Percentiles rank a stretch among this genome's conserved stretches.
Conservation (phyloP, 37 sponge, comb jelly and placozoan species). For the Lycopodina hypogea region DNA sequence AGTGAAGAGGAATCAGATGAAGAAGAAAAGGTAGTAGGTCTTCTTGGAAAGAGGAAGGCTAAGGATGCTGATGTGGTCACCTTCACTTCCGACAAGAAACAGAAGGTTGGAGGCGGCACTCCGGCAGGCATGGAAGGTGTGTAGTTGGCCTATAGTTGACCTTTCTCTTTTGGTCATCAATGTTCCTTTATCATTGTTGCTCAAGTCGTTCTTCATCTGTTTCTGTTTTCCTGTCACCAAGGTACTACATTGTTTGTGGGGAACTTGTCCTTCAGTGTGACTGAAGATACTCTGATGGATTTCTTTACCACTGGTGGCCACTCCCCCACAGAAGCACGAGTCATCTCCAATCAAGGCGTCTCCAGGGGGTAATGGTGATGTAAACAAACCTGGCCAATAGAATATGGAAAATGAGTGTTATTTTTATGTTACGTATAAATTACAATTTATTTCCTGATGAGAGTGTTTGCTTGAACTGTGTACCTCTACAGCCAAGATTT, state of each 20-base stretch:
- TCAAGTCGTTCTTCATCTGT: background rate
- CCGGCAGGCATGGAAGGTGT: background rate
- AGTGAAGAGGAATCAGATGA: conserved; percentile 10
- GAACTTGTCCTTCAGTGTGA: conserved; percentile 57
- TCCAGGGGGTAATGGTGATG: conserved; percentile 60
- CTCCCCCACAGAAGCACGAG: conserved; percentile 46
- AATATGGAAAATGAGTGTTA: background rate
- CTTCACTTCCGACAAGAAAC: conserved; percentile 39
- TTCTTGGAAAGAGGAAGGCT: conserved; percentile 13
- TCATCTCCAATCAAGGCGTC: conserved; percentile 51
- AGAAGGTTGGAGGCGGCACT: conserved; percentile 6
- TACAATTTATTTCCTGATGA: background rate
- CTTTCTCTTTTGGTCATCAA: no score
- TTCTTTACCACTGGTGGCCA: conserved; percentile 55
- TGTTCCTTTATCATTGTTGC: no score
- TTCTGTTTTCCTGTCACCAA: background rate
- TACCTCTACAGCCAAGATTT: background rate
- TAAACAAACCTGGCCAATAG: background rate
- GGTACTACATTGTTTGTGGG: conserved; percentile 52
- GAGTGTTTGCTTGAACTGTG: no score
- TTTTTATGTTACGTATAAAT: background rate
- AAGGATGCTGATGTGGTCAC: background rate
- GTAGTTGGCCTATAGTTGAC: background rate
- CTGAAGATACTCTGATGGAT: conserved; percentile 35
- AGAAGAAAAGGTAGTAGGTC: conserved; percentile 19